Percentiles rank a stretch among this genome's conserved stretches.
Conservation (phyloP, 1,140 invertebrate genomes). For the Anagrus nilaparvatae region DNA sequence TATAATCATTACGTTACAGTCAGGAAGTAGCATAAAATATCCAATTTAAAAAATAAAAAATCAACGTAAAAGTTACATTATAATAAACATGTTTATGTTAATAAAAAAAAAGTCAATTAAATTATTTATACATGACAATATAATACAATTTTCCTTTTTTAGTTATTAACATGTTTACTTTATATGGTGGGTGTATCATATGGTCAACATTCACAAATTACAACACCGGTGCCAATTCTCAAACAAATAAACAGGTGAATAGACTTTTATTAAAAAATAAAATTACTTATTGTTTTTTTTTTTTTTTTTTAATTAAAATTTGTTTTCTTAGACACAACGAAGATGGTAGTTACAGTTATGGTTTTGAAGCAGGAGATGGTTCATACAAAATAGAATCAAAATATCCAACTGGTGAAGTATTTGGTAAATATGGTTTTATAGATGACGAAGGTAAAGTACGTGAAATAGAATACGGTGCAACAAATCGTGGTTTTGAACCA, state of each 20-base stretch:
- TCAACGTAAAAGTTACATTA: no score
- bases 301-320: no score
- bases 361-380: constrained; percentile 83
- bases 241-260: constrained; percentile 68
- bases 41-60: no score
- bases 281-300: constrained; percentile 14
- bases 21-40: no score
- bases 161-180: constrained; percentile 27
- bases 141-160: constrained; percentile 12
- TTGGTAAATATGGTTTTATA: constrained; percentile 73
- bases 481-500: constrained; percentile 62
- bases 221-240: constrained; percentile 67
- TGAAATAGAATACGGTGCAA: constrained; percentile 71
- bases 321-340: constrained; percentile 58
- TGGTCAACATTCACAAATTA: constrained; percentile 36
- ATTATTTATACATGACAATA: no score
- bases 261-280: constrained; percentile 19
- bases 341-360: constrained; percentile 77
- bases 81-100: no score
- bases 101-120: no score
- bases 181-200: constrained; percentile 24
- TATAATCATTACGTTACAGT: no score
- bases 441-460: constrained; percentile 62
- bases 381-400: constrained; percentile 87
- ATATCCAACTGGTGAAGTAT: constrained; percentile 69